Evolutionary conservation across 23 tunicate species (phyloP), one percentile per base, ranked within the genome.

Genomic region (Phallusia fumigata): DNA sequence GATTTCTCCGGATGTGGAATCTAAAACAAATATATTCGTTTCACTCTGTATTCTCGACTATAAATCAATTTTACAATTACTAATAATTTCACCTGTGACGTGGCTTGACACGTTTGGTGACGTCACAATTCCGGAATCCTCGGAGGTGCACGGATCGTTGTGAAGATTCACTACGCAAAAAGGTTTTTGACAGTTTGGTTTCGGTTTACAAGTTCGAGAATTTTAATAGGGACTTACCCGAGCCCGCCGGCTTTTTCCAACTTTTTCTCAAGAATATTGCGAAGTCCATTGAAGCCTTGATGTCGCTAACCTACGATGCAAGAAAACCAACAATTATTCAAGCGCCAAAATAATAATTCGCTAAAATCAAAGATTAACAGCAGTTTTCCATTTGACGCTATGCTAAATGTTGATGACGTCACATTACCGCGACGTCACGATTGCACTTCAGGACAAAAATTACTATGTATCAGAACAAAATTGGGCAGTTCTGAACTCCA

Each of bases 101-200:
- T 47, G 33, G 16, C 75, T 40, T 30, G 89, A 85, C 51, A 69
- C 33, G 33, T 78, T 65, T 78, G 81, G 90, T 51, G 85, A 80
- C 76, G 90, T 86, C 85, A 86, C 90, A 75, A 80, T 65, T 0
- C 90, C 90, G 5, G 90, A 86, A 74, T 86, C 90, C 32, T 86
- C 88, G 33, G 88, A 58, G 3, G 69, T 58, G 69, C 69, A 58
- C 69, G 69, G 69, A 24, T 58, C 69, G 69, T 58, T 58, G 69
- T 58, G 69, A 58, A 58, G 16, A 24, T 58, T 22, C 3, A 58
- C 69, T 58, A 40, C 47, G 10, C 5, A 40, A 40, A 40, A 40
- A 40, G 5, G 10, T 40, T 40, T 40, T 40, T 3, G 10, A 3
- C 5, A 40, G 10, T 40, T 40, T 40, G 8, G 47, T 3, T 40